Evolutionary conservation across 2,797 vertebrate genomes (phyloP).

Genomic region (Morelia viridis): DNA sequence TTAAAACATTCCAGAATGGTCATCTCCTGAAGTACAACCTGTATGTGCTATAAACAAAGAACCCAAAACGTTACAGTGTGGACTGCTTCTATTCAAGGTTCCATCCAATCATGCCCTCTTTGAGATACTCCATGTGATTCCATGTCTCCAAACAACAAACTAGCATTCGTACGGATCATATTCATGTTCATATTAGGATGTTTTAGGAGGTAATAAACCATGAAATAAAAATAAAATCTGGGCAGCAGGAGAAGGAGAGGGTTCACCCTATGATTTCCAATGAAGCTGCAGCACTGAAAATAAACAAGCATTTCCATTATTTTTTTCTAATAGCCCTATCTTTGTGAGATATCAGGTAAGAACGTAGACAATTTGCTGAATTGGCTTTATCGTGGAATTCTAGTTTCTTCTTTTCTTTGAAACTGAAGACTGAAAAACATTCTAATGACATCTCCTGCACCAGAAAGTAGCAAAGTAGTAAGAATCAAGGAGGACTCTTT

Average conservation of each 20-base stretch:
- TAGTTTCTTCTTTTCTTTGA: not conserved
- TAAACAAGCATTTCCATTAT: not conserved
- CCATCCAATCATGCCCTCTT: too few species aligned
- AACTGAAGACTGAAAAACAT: not conserved
- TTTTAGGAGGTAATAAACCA: not conserved
- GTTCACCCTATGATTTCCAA: not conserved
- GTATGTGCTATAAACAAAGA: too few species aligned
- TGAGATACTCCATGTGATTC: too few species aligned
- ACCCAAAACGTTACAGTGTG: too few species aligned
- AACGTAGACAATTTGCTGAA: not conserved
- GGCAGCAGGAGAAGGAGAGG: not conserved
- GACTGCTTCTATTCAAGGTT: too few species aligned
- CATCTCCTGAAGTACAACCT: too few species aligned
- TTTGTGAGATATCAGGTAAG: not conserved
- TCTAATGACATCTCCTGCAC: not conserved
- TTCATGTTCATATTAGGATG: too few species aligned
- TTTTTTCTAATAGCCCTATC: not conserved
- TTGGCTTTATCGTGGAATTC: not conserved
- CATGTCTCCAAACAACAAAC: too few species aligned
- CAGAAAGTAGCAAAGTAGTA: not conserved
- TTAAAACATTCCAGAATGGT: too few species aligned
- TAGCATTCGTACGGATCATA: too few species aligned
- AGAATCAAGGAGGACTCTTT: not conserved
- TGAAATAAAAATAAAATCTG: not conserved
- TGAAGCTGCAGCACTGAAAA: not conserved